A percentile compares a stretch with the other conserved stretches of the same genome.
These are phyloP conservation scores for Epirrita christyi DNA, from an alignment of 2,888 invertebrate genomes.

Conservation along the genomic window DNA sequence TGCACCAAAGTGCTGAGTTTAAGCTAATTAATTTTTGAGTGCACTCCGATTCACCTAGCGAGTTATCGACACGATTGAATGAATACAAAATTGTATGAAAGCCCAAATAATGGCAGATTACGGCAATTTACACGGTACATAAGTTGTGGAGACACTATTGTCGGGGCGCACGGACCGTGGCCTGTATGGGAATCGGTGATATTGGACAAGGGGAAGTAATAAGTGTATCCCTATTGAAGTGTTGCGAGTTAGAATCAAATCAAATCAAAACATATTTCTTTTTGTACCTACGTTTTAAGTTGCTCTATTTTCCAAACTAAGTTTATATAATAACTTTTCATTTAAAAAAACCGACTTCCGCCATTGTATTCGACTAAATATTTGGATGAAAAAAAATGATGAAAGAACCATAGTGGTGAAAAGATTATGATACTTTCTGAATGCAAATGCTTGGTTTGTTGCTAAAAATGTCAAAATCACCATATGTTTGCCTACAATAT, in stretches of 20 bases:
- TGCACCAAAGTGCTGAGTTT: background rate
- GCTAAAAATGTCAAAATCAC: too few species aligned
- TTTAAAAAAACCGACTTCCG: too few species aligned
- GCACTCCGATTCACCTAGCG: constrained; percentile 15
- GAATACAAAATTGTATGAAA: constrained; percentile 50
- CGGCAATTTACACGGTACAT: constrained; percentile 70
- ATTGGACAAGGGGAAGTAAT: constrained; percentile 41
- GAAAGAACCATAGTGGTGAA: too few species aligned
- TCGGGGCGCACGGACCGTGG: constrained; percentile 58
- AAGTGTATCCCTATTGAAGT: constrained; percentile 13
- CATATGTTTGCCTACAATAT: too few species aligned
- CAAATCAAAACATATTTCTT: too few species aligned
- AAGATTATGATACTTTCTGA: too few species aligned
- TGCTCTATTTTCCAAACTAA: too few species aligned
- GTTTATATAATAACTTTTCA: too few species aligned
- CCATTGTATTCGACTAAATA: too few species aligned
- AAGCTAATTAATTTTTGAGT: constrained; percentile 13
- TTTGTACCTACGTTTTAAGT: too few species aligned
- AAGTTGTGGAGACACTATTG: constrained; percentile 59
- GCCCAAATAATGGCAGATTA: constrained; percentile 52
- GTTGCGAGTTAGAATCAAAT: background rate
- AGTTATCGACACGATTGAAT: constrained; percentile 42
- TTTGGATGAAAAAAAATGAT: too few species aligned
- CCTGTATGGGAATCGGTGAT: constrained; percentile 58
- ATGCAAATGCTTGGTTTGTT: too few species aligned